A percentile compares a stretch with the other conserved stretches of the same genome.
Conservation (phyloP, 2,113 vertebrate genomes). For the Arvicanthis niloticus region DNA sequence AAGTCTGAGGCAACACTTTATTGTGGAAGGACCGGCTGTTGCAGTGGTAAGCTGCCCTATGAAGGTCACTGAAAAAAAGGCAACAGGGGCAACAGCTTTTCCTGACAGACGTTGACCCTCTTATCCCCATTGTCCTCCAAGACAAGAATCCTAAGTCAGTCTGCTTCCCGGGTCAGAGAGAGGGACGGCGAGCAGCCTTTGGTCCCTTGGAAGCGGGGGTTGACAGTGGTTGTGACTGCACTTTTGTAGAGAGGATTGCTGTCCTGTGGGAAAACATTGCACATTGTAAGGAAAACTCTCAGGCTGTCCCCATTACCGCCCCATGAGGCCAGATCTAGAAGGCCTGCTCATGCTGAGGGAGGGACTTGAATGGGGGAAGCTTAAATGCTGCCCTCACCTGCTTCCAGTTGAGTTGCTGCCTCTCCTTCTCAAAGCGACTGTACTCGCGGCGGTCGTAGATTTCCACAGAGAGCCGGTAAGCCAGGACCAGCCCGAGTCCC, state of each 20-base stretch:
- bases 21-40: not conserved
- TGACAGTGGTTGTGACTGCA: conserved; percentile 86
- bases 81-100: not conserved
- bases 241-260: conserved; percentile 87
- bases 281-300: not conserved
- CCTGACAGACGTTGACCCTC: too few relatives aligned
- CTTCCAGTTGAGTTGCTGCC: conserved; percentile 82
- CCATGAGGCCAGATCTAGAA: not conserved
- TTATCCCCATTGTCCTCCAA: not conserved
- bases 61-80: not conserved
- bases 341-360: not conserved
- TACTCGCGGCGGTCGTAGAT: conserved; percentile 87
- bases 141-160: not conserved
- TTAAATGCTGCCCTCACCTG: conserved; percentile 79
- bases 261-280: conserved; percentile 67
- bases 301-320: too few relatives aligned
- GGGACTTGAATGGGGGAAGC: not conserved
- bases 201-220: conserved; percentile 81
- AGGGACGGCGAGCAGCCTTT: not conserved
- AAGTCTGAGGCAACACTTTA: conserved; percentile 46
- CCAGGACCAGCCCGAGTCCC: conserved; percentile 84
- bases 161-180: not conserved
- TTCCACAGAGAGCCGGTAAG: conserved; percentile 84
- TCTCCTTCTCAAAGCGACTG: conserved; percentile 84
- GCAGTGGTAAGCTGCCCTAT: not conserved